Conservation (phyloP, 2,113 vertebrate species). For the Callipepla squamata region DNA sequence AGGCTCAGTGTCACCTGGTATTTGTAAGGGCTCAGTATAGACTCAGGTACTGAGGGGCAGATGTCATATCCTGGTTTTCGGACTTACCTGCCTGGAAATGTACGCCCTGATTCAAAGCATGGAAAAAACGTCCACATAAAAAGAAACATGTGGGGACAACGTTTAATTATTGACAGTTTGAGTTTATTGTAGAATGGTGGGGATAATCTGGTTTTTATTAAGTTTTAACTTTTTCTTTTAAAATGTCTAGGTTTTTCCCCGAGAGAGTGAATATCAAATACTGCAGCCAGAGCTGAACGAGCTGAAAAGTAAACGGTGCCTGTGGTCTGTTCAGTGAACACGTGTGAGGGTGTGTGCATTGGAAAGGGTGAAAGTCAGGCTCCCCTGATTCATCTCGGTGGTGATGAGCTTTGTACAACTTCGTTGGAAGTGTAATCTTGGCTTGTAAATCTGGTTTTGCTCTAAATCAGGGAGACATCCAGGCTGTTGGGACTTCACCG, state of each 20-base stretch:
- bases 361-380: not conserved
- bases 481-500: not conserved
- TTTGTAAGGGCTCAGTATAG: not conserved
- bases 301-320: not conserved
- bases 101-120: not conserved
- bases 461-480: not conserved
- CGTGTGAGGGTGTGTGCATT: not conserved
- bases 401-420: not conserved
- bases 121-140: not conserved
- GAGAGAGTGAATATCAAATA: not conserved
- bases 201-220: not conserved
- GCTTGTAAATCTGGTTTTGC: slow-evolving; percentile 14
- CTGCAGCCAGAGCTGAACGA: not conserved
- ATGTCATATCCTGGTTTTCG: not conserved
- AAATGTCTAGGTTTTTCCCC: not conserved
- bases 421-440: not conserved
- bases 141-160: not conserved
- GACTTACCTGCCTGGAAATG: not conserved
- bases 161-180: slow-evolving; percentile 18
- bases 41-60: not conserved
- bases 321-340: not conserved
- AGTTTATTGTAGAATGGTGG: not conserved
- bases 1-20: not conserved
- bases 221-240: not conserved
- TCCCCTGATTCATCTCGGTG: not conserved